Conservation (phyloP, 2,113 vertebrate species). For the Elephantulus edwardii region DNA sequence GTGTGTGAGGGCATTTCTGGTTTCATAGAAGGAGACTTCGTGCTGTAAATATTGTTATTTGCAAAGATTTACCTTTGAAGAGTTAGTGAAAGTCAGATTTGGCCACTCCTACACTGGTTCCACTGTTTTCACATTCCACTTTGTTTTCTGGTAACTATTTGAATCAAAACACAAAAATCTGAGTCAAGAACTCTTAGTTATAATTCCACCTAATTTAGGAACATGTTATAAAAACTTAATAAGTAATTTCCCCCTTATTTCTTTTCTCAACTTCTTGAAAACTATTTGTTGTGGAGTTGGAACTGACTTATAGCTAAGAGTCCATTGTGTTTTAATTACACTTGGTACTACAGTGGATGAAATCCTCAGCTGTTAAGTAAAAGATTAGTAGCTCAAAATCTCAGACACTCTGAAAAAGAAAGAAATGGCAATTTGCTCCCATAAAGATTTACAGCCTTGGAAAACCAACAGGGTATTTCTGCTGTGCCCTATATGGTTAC, state of each 20-base stretch:
- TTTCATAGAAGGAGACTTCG: too few species aligned
- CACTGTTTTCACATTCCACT: too few species aligned
- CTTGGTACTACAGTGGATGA: not conserved
- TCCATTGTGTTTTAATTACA: not conserved
- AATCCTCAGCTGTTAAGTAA: not conserved
- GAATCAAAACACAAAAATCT: constrained; percentile 3
- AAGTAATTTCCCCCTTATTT: not conserved
- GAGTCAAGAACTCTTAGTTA: not conserved
- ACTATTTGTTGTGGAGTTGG: too few species aligned
- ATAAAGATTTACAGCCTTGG: not conserved
- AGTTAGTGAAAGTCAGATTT: too few species aligned
- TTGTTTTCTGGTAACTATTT: not conserved
- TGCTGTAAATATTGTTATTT: too few species aligned
- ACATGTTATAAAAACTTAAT: not conserved
- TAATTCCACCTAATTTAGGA: not conserved
- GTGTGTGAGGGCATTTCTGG: too few species aligned
- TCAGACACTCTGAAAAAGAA: too few species aligned
- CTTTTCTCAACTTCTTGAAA: not conserved
- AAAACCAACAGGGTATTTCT: not conserved
- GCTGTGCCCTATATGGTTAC: not conserved
- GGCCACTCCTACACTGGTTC: too few species aligned
- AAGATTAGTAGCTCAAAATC: not conserved
- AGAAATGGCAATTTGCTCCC: not conserved
- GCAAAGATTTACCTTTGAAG: too few species aligned
- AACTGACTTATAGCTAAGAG: too few species aligned